Conservation (phyloP, 2,888 invertebrate species). For the Dryococelus australis region DNA sequence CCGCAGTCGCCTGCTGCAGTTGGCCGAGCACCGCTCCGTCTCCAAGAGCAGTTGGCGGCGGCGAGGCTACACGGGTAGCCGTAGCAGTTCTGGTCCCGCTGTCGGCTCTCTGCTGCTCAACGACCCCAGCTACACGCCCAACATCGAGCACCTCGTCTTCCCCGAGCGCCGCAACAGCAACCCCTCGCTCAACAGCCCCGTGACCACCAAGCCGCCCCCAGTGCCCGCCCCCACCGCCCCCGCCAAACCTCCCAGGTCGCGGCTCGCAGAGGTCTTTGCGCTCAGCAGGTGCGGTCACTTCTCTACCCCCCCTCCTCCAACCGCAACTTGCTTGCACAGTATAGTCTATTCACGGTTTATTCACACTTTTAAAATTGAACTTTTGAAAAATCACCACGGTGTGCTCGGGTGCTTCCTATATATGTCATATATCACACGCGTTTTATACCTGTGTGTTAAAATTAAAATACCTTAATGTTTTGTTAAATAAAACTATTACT, state of each 20-base stretch:
- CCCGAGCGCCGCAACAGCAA: conserved; percentile 62
- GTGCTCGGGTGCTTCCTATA: too few relatives aligned
- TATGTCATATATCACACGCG: too few relatives aligned
- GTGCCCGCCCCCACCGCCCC: not conserved
- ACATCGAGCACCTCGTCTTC: conserved; percentile 67
- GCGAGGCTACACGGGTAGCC: conserved; percentile 57
- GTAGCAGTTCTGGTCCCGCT: conserved; percentile 53
- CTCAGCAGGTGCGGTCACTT: conserved; percentile 41
- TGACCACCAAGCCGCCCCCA: conserved; percentile 30
- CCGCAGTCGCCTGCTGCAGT: conserved; percentile 61
- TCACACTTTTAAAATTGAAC: not conserved
- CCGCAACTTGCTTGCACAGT: too few relatives aligned
- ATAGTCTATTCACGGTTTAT: not conserved
- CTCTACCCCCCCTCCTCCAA: not conserved
- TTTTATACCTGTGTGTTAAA: too few relatives aligned
- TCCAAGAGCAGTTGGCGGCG: conserved; percentile 56
- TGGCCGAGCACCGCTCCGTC: conserved; percentile 57
- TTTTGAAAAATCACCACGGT: not conserved
- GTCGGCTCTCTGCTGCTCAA: conserved; percentile 54
- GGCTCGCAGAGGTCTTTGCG: conserved; percentile 65
- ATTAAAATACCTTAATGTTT: too few relatives aligned
- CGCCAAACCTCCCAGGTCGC: conserved; percentile 44
- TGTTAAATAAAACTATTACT: too few relatives aligned
- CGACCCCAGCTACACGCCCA: conserved; percentile 64
- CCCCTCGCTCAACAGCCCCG: conserved; percentile 49